A percentile compares a stretch with the other conserved stretches of the same genome.
Conservation (phyloP, 2,113 vertebrate species). For the Melanocharis versteri region DNA sequence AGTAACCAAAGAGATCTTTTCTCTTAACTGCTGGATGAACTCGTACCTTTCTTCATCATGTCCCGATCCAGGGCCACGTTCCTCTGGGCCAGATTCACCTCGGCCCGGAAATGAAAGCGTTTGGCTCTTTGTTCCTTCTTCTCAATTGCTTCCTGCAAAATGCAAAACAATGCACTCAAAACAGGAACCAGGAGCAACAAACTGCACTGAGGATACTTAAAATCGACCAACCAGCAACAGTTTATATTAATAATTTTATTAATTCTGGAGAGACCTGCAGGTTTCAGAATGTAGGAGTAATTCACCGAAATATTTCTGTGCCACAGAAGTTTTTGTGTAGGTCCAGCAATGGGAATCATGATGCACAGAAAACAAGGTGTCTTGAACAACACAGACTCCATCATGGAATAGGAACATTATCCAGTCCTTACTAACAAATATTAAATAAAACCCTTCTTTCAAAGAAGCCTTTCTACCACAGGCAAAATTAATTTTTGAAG, state of each 20-base stretch:
- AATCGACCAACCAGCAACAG: background rate
- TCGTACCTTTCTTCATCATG: constrained; percentile 87
- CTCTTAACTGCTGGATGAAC: background rate
- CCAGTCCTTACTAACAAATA: background rate
- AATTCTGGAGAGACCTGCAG: background rate
- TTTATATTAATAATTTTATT: background rate
- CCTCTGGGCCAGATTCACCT: constrained; percentile 82
- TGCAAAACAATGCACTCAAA: background rate
- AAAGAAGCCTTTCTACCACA: background rate
- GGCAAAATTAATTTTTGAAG: background rate
- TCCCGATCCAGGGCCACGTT: constrained; percentile 88
- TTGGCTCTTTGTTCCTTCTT: constrained; percentile 93
- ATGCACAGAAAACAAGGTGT: background rate
- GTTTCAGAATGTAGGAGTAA: background rate
- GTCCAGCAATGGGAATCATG: background rate
- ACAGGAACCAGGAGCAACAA: background rate
- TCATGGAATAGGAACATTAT: background rate
- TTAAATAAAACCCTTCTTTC: background rate
- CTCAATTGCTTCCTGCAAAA: constrained; percentile 90
- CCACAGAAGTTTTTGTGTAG: background rate
- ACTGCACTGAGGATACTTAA: background rate
- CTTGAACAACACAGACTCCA: background rate
- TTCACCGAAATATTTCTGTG: background rate
- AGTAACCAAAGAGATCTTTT: background rate
- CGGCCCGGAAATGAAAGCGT: constrained; percentile 89